These are phyloP conservation scores for Mormyrops boulengeri DNA, from an alignment of 2,797 vertebrate genomes.

Conservation along the genomic window DNA sequence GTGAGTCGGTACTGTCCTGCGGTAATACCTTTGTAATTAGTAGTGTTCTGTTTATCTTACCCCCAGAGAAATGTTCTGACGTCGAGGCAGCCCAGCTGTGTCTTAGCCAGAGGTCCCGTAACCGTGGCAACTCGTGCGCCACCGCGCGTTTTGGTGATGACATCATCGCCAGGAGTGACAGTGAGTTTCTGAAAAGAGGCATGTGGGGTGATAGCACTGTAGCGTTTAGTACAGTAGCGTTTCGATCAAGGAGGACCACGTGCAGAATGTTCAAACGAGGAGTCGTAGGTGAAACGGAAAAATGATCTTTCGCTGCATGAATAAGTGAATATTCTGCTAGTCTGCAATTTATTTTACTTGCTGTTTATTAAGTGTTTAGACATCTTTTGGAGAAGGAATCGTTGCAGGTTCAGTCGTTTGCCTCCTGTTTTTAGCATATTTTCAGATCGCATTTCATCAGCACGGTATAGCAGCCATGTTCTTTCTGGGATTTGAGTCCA, in stretches of 20 bases:
- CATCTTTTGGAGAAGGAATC: not conserved
- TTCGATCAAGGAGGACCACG: not conserved
- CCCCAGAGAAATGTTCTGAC: conserved; percentile 4
- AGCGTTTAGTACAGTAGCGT: not conserved
- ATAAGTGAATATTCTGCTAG: not conserved
- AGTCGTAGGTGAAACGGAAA: not conserved
- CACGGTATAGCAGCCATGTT: not conserved
- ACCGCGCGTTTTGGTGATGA: not conserved
- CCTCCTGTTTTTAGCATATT: not conserved
- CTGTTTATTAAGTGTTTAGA: not conserved
- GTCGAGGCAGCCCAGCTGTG: conserved; percentile 13
- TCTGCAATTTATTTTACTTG: not conserved
- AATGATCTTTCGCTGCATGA: not conserved
- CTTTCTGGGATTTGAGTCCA: not conserved
- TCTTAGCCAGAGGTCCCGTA: conserved; percentile 4
- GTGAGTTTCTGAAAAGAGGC: not conserved
- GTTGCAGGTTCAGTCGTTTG: not conserved
- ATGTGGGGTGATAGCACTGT: not conserved
- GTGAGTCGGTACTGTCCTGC: not conserved
- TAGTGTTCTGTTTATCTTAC: conserved; percentile 7
- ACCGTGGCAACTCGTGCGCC: conserved; percentile 7
- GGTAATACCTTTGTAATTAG: conserved; percentile 6
- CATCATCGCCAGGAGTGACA: not conserved
- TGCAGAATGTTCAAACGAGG: not conserved
- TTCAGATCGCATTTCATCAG: not conserved